These are phyloP conservation scores for Cheilosia variabilis DNA, from an alignment of 2,888 invertebrate genomes.

Conservation along the genomic window DNA sequence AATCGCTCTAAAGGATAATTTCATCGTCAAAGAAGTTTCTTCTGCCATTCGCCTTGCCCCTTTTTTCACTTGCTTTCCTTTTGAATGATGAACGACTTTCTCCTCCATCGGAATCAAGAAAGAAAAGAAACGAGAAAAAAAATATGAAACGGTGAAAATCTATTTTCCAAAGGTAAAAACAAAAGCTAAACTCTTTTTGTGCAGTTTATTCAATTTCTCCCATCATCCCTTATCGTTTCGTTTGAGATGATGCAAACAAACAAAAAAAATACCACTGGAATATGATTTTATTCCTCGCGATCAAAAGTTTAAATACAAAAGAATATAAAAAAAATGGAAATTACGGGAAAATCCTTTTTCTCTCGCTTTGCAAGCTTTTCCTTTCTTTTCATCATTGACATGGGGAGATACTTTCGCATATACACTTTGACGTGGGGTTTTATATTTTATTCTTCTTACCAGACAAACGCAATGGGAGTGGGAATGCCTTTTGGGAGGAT, in stretches of 20 bases:
- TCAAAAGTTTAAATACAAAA: constrained; percentile 65
- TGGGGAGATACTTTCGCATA: constrained; percentile 12
- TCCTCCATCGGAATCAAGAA: constrained; percentile 4
- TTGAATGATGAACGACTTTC: constrained; percentile 57
- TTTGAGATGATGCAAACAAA: constrained; percentile 32
- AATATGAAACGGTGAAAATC: constrained; percentile 10
- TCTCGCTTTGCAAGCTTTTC: background rate
- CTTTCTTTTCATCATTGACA: constrained; percentile 11
- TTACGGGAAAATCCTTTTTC: constrained; percentile 37
- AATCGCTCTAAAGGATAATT: constrained; percentile 29
- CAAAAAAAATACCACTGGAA: constrained; percentile 24
- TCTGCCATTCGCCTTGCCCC: background rate
- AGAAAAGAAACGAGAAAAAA: background rate
- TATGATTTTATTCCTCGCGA: constrained; percentile 55
- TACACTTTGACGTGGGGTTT: constrained; percentile 45
- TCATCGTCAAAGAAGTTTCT: constrained; percentile 47
- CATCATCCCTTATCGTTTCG: constrained; percentile 13
- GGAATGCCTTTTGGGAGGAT: constrained; percentile 28
- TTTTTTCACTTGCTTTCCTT: constrained; percentile 7
- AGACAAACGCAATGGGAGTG: constrained; percentile 14
- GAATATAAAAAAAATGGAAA: constrained; percentile 26
- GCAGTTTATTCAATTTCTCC: constrained; percentile 14
- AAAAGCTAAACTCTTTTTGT: constrained; percentile 22
- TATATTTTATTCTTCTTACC: constrained; percentile 1
- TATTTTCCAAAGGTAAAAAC: constrained; percentile 29